Percentiles rank a stretch among this genome's conserved stretches.
These are phyloP conservation scores for Ateles fusciceps DNA, from an alignment of 2,797 vertebrate genomes.

Conservation along the genomic window DNA sequence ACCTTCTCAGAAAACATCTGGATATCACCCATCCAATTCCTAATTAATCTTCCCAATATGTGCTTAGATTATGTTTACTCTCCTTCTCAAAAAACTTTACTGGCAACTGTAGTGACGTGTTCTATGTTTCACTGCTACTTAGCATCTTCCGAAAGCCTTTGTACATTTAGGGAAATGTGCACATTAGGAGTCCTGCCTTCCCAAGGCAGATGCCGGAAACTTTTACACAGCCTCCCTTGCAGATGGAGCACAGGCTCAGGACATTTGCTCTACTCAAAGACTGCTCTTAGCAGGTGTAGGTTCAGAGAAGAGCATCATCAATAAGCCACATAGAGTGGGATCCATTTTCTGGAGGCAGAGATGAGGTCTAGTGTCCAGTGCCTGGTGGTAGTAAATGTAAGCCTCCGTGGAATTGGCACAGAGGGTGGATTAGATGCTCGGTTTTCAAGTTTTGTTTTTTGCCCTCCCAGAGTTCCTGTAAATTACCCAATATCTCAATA, in stretches of 20 bases:
- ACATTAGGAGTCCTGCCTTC: neutral
- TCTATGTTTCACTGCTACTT: neutral
- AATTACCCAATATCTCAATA: neutral
- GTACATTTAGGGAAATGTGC: neutral
- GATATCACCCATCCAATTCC: no score
- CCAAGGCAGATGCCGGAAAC: neutral
- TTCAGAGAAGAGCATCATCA: neutral
- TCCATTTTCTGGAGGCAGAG: neutral
- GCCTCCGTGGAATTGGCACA: neutral
- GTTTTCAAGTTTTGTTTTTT: neutral
- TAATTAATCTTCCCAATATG: neutral
- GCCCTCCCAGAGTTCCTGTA: neutral
- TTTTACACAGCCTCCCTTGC: neutral
- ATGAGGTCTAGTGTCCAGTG: neutral
- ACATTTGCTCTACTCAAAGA: neutral
- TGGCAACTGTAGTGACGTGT: neutral
- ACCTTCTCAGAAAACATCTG: neutral
- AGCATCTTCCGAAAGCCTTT: neutral
- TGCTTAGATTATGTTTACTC: neutral
- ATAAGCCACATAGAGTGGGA: neutral
- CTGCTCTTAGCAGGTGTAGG: neutral
- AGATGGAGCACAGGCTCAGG: neutral
- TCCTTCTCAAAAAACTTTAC: neutral
- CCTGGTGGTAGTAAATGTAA: neutral
- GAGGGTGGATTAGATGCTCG: neutral